A percentile compares a stretch with the other conserved stretches of the same genome.
phyloP scores from a whole-genome alignment of 2,113 vertebrate species.

The Hypocryptadius cinnamomeus region DNA sequence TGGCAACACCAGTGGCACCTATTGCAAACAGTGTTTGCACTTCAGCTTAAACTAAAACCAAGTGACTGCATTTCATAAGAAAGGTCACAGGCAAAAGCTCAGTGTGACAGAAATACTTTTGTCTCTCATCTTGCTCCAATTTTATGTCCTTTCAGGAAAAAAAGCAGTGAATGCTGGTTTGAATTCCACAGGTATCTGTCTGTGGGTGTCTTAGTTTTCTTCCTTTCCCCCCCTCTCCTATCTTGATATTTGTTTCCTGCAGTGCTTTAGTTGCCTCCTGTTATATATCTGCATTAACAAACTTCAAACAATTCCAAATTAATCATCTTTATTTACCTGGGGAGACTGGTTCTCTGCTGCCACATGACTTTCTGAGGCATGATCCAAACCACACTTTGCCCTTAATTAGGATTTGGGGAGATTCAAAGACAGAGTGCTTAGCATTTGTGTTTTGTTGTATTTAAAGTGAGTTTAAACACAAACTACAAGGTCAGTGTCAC shows the following conservation, averaged over 20 bases:
- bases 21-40: not conserved
- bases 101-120: not conserved
- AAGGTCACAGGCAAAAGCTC: not conserved
- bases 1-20: not conserved
- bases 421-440: not conserved
- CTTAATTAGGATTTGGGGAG: constrained; percentile 6
- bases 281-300: not conserved
- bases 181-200: not conserved
- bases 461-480: not conserved
- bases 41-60: not conserved
- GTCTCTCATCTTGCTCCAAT: not conserved
- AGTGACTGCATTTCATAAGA: not conserved
- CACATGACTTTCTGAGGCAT: not conserved
- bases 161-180: not conserved
- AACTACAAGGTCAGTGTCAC: not conserved
- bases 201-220: not conserved
- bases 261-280: constrained; percentile 5
- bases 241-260: not conserved
- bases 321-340: constrained; percentile 3
- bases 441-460: not conserved
- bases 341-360: constrained; percentile 4
- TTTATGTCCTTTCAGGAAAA: not conserved
- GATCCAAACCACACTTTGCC: not conserved
- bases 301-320: constrained; percentile 32
- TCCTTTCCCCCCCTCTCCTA: not conserved